Evolutionary conservation across 2,888 invertebrate species (phyloP).

Genomic region (Eupsilia transversa): DNA sequence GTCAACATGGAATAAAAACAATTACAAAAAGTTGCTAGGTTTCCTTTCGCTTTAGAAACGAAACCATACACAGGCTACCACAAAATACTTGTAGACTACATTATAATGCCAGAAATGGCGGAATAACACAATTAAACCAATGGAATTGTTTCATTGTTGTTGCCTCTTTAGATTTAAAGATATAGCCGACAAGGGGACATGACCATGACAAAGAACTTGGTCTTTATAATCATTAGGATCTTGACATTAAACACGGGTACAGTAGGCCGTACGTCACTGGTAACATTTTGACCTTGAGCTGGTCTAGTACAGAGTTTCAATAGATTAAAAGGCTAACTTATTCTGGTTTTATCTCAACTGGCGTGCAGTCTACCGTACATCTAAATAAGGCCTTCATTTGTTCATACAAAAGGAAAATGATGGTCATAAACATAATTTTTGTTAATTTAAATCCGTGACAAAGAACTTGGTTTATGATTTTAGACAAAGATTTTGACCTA

Average conservation of each 20-base stretch:
- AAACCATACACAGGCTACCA: background rate
- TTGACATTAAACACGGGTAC: constrained; percentile 11
- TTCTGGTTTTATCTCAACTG: background rate
- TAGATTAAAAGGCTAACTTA: background rate
- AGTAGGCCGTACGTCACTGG: background rate
- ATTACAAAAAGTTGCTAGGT: background rate
- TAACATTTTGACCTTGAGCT: background rate
- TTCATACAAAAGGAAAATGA: constrained; percentile 13
- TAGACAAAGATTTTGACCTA: background rate
- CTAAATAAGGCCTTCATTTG: constrained; percentile 30
- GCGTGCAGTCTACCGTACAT: background rate
- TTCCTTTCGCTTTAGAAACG: background rate
- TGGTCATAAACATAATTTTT: background rate
- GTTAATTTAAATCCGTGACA: constrained; percentile 13
- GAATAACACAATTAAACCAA: constrained; percentile 26
- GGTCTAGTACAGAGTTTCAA: background rate
- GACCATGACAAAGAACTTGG: constrained; percentile 35
- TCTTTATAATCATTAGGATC: constrained; percentile 5
- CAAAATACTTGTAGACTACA: background rate
- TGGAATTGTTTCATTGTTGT: constrained; percentile 26
- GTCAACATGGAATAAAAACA: background rate
- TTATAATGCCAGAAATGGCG: background rate
- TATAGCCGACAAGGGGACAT: constrained; percentile 7
- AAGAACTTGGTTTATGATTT: constrained; percentile 3
- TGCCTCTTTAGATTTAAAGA: constrained; percentile 18